These are phyloP conservation scores for Habrosyne pyritoides DNA, from an alignment of 2,888 invertebrate genomes.

Conservation along the genomic window DNA sequence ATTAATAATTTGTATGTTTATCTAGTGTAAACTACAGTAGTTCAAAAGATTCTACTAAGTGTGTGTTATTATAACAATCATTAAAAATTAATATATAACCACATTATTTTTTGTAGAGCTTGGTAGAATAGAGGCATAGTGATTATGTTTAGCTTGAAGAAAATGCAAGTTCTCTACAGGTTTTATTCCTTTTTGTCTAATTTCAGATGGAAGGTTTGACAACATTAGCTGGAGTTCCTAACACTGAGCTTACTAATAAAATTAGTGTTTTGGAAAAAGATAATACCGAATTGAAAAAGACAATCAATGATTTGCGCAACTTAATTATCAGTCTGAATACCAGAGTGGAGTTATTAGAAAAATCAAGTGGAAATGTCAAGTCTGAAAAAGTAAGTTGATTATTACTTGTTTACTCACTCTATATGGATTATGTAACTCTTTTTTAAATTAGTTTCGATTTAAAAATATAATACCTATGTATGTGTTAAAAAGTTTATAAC, in stretches of 20 bases:
- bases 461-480: too few species aligned
- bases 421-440: too few species aligned
- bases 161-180: neutral
- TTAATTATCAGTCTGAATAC: conserved; percentile 75
- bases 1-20: neutral
- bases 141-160: conserved; percentile 10
- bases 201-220: conserved; percentile 87
- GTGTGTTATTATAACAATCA: neutral
- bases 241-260: conserved; percentile 82
- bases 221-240: conserved; percentile 80
- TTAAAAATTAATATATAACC: neutral
- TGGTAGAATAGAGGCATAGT: neutral
- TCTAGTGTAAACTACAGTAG: neutral
- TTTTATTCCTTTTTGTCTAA: conserved; percentile 10
- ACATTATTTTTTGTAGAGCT: neutral
- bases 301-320: conserved; percentile 72
- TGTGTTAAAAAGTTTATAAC: too few species aligned
- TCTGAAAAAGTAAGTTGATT: conserved; percentile 45
- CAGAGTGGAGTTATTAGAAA: conserved; percentile 70
- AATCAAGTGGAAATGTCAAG: conserved; percentile 43
- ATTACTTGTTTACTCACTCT: neutral
- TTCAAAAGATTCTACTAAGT: neutral
- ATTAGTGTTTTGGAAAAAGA: conserved; percentile 84
- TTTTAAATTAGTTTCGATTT: too few species aligned
- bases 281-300: conserved; percentile 78